Evolutionary conservation across 2,797 vertebrate species (phyloP).

Genomic region (Kryptolebias ocellatus): DNA sequence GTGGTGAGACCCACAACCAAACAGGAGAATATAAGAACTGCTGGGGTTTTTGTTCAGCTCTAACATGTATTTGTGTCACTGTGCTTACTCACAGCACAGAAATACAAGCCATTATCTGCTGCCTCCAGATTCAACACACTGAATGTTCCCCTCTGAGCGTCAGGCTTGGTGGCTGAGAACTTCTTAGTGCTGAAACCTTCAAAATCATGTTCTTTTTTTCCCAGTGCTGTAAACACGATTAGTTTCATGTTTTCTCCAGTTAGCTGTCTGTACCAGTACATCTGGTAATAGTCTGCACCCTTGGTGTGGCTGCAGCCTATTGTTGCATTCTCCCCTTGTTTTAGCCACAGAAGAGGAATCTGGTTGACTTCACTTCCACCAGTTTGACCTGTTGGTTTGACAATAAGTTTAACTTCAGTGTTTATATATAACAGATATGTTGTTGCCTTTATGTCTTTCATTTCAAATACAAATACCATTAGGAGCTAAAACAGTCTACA

Average conservation of each 20-base stretch:
- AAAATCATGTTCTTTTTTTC: slow-evolving; percentile 3
- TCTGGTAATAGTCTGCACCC: fast-evolving
- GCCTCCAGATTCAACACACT: slow-evolving; percentile 32
- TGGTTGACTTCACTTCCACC: slow-evolving; percentile 35
- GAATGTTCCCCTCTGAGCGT: slow-evolving; percentile 29
- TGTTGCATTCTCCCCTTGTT: background rate
- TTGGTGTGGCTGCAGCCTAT: slow-evolving; percentile 60
- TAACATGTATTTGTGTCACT: slow-evolving; percentile 9
- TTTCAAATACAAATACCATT: background rate
- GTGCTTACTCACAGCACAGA: slow-evolving; percentile 55
- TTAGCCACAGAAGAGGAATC: slow-evolving; percentile 9
- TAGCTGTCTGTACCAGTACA: slow-evolving; percentile 63
- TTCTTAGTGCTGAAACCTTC: slow-evolving; percentile 9
- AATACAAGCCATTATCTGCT: slow-evolving; percentile 54
- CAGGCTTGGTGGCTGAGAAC: slow-evolving; percentile 33
- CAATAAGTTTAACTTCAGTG: background rate
- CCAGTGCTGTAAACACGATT: background rate
- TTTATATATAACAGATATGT: background rate
- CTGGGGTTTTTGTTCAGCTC: slow-evolving; percentile 32
- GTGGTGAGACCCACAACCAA: background rate
- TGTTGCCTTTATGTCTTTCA: background rate
- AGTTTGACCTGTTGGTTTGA: background rate
- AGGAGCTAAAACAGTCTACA: background rate
- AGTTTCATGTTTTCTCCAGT: slow-evolving; percentile 23
- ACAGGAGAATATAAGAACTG: background rate